Evolutionary conservation across 2,797 vertebrate genomes (phyloP).

Genomic region (Ictinia mississippiensis): DNA sequence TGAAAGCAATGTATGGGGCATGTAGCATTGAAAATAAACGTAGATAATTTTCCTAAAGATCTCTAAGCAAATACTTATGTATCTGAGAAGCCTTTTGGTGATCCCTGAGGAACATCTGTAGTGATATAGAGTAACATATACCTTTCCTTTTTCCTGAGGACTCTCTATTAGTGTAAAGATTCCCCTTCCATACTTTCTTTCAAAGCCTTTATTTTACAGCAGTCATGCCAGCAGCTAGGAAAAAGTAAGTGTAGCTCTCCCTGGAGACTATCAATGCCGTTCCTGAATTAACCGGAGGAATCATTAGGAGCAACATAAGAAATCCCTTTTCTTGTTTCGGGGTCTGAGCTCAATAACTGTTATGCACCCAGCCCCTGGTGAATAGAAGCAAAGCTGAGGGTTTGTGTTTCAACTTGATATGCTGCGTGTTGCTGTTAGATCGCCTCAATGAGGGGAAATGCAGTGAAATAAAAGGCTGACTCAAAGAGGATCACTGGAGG

Average conservation of each 20-base stretch:
- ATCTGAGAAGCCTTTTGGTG: not conserved
- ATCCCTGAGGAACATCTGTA: not conserved
- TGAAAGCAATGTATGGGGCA: not conserved
- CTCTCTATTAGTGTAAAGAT: not conserved
- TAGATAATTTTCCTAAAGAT: not conserved
- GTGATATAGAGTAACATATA: not conserved
- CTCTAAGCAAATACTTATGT: not conserved
- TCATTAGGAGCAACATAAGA: not conserved
- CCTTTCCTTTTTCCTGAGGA: conserved; percentile 1
- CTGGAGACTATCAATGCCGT: not conserved
- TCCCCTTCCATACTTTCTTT: conserved; percentile 12
- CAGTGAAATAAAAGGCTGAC: not conserved
- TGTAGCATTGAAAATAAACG: not conserved
- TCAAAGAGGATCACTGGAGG: not conserved
- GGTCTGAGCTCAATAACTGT: not conserved
- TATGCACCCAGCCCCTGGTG: not conserved
- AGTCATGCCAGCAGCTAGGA: conserved; percentile 32
- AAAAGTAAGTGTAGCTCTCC: conserved; percentile 27
- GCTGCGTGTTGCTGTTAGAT: not conserved
- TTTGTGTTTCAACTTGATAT: not conserved
- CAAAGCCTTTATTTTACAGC: conserved; percentile 19
- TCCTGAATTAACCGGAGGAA: conserved; percentile 28
- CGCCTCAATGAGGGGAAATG: not conserved
- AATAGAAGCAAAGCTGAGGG: not conserved
- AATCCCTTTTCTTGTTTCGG: not conserved